These are phyloP conservation scores for Candidula unifasciata DNA, from an alignment of 2,888 invertebrate species.

Conservation along the genomic window DNA sequence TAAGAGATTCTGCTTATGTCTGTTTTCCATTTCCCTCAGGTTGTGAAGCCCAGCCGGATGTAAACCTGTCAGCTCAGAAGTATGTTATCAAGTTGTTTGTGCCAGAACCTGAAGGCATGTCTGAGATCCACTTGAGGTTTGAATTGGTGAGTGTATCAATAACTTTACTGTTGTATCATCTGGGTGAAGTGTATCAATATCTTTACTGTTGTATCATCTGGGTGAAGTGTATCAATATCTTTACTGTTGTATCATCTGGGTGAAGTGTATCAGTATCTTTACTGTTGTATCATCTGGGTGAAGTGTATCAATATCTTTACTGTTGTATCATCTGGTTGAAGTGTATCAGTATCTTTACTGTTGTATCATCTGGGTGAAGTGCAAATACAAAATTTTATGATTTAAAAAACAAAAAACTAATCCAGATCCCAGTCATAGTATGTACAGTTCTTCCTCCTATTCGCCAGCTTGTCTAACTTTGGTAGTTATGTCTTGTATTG, in stretches of 20 bases:
- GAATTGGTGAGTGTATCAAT: slow-evolving; percentile 82
- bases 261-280: slow-evolving; percentile 55
- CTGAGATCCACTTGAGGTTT: slow-evolving; percentile 96
- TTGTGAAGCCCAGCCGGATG: slow-evolving; percentile 98
- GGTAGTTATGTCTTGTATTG: too few relatives aligned
- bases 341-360: slow-evolving; percentile 51
- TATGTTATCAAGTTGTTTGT: slow-evolving; percentile 97
- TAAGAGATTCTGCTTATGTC: neutral
- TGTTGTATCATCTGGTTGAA: slow-evolving; percentile 27
- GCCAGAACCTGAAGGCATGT: slow-evolving; percentile 88
- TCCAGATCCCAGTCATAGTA: too few relatives aligned
- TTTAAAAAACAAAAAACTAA: too few relatives aligned
- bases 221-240: slow-evolving; percentile 57
- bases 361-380: too few relatives aligned
- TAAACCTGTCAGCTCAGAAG: slow-evolving; percentile 92
- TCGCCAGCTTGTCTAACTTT: too few relatives aligned
- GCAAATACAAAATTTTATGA: too few relatives aligned
- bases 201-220: too few relatives aligned
- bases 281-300: too few relatives aligned
- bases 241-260: too few relatives aligned
- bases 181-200: slow-evolving; percentile 58
- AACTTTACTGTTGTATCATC: too few relatives aligned
- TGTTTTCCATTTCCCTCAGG: slow-evolving; percentile 69
- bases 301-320: slow-evolving; percentile 54
- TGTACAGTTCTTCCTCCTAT: too few relatives aligned